These are phyloP conservation scores for Cetonia aurata DNA, from an alignment of 2,888 invertebrate species.

Conservation along the genomic window DNA sequence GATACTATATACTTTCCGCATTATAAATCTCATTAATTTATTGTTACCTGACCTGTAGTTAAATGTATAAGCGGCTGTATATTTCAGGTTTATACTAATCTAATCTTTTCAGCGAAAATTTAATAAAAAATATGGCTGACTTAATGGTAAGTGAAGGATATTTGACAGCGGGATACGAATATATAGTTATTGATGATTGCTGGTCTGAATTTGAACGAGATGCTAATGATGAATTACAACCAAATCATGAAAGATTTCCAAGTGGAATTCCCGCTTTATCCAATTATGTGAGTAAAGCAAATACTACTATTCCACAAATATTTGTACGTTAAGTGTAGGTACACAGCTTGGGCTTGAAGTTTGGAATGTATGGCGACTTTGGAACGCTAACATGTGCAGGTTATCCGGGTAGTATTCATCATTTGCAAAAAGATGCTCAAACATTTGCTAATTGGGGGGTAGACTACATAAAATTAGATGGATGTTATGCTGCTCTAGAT, in stretches of 20 bases:
- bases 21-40: not conserved
- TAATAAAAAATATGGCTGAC: conserved; percentile 71
- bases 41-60: not conserved
- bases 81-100: too few species aligned
- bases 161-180: conserved; percentile 72
- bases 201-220: conserved; percentile 71
- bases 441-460: conserved; percentile 85
- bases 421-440: conserved; percentile 76
- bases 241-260: conserved; percentile 72
- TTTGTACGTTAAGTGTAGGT: conserved; percentile 69
- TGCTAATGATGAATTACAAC: conserved; percentile 66
- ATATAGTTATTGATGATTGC: conserved; percentile 74
- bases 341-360: conserved; percentile 79
- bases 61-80: too few species aligned
- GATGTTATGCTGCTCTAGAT: conserved; percentile 76
- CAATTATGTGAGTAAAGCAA: conserved; percentile 70
- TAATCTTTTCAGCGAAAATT: conserved; percentile 66
- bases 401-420: conserved; percentile 79
- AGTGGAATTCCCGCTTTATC: conserved; percentile 72
- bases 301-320: not conserved
- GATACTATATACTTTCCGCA: too few species aligned
- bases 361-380: conserved; percentile 87
- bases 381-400: conserved; percentile 83
- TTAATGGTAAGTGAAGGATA: conserved; percentile 72
- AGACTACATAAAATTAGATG: conserved; percentile 87